Base-by-base conservation (phyloP, 2,797 vertebrate species). In the Xenopus petersii region DNA sequence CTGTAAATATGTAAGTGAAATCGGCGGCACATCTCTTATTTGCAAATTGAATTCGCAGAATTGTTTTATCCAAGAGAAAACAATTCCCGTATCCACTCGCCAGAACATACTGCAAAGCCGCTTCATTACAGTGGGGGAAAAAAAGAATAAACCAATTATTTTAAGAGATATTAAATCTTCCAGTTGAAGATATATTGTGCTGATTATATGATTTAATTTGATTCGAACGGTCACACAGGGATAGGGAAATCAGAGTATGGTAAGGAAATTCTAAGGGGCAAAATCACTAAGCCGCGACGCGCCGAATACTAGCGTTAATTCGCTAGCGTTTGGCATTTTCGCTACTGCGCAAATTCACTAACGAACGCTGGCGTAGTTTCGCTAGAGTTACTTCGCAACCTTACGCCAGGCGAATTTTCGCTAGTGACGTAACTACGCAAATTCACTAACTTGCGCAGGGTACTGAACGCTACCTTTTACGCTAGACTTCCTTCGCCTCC, bases 61-160 rank as follows among this genome's bases (percentile, higher is more conserved):
- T n/a, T 15, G 3, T 66, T 66, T 76, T 76, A 21, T 75, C 58
- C 62, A 49, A 46, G 12, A 59, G 68, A 76, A 71, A 66, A 33
- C 12, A 46, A 12, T 42, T 51, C 59, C 55, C 26, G 30, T 26
- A 71, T 71, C 24, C 56, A 21, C 17, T 58, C 15, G 6, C 24
- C 56, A n/a, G 56, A 64, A 13, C 74, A 47, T 2, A 42, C 49
- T 48, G 61, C 68, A 42, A 59, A 30, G 26, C 60, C 65, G 74
- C 59, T 70, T 66, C 12, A 47, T 64, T 30, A 10, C 0, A 17
- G 71, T 63, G 36, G 36, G 36, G 8, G 8, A 77, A 71, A 33
- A 67, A 77, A 54, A 30, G 67, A 67, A 64, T 71, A 71, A 76
- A 60, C 56, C 54, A 77, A 72, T 77, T 71, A 67, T 51, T 51